Conservation (phyloP, 2,888 invertebrate species). For the Mantis religiosa region DNA sequence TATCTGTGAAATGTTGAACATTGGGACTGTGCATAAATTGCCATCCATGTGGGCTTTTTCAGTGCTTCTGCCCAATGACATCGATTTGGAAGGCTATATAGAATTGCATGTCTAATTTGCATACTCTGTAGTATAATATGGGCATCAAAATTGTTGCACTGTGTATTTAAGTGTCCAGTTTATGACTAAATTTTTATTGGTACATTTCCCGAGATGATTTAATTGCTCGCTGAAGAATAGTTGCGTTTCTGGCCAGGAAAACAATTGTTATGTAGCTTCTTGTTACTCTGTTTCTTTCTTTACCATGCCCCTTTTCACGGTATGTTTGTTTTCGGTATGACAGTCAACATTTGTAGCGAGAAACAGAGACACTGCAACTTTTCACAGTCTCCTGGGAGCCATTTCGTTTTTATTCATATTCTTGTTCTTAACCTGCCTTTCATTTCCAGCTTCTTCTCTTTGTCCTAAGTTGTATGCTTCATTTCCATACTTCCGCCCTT, state of each 20-base stretch:
- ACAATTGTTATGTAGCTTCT: neutral
- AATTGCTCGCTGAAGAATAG: neutral
- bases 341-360: neutral
- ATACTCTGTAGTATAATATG: neutral
- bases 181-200: neutral
- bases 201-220: neutral
- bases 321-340: neutral
- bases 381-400: neutral
- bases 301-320: neutral
- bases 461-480: neutral
- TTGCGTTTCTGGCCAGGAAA: neutral
- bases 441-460: neutral
- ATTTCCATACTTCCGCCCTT: neutral
- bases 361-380: neutral
- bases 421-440: neutral
- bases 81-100: neutral
- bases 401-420: neutral
- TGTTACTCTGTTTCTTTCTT: neutral
- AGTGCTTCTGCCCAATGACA: neutral
- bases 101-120: neutral
- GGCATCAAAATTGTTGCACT: neutral
- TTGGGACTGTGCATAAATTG: neutral
- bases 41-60: neutral
- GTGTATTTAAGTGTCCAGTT: neutral
- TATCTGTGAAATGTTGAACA: neutral